These are phyloP conservation scores for Epirrita christyi DNA, from an alignment of 2,888 invertebrate genomes.

Conservation along the genomic window DNA sequence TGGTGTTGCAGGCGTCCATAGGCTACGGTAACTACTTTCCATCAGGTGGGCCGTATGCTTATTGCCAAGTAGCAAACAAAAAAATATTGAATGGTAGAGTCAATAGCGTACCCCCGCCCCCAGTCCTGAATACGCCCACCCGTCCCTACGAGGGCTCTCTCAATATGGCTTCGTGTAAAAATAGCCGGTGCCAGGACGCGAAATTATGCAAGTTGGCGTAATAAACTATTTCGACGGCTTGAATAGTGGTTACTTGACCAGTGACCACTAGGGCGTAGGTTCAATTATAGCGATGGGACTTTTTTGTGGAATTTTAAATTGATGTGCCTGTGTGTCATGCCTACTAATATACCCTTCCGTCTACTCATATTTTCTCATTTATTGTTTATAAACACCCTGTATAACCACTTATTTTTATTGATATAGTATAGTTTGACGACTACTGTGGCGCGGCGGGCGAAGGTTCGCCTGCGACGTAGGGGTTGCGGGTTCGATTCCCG, in stretches of 20 bases:
- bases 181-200: slow-evolving; percentile 27
- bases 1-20: no score
- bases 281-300: slow-evolving; percentile 3
- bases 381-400: no score
- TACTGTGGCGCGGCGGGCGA: no score
- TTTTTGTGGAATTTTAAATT: slow-evolving; percentile 10
- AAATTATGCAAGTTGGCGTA: slow-evolving; percentile 27
- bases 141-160: slow-evolving; percentile 15
- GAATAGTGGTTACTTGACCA: slow-evolving; percentile 8
- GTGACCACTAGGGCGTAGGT: slow-evolving; percentile 1
- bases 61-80: no score
- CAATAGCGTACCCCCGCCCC: not conserved
- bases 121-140: slow-evolving; percentile 12
- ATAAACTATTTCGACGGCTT: slow-evolving; percentile 26
- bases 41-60: no score
- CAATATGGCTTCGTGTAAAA: slow-evolving; percentile 31
- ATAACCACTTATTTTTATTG: no score
- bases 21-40: no score
- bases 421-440: no score
- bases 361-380: no score
- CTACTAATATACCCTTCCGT: not conserved
- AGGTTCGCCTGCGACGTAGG: no score
- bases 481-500: no score
- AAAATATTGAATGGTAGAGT: no score
- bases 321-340: not conserved